These are phyloP conservation scores for Scrobipalpa costella DNA, from an alignment of 2,888 invertebrate species.

Conservation along the genomic window DNA sequence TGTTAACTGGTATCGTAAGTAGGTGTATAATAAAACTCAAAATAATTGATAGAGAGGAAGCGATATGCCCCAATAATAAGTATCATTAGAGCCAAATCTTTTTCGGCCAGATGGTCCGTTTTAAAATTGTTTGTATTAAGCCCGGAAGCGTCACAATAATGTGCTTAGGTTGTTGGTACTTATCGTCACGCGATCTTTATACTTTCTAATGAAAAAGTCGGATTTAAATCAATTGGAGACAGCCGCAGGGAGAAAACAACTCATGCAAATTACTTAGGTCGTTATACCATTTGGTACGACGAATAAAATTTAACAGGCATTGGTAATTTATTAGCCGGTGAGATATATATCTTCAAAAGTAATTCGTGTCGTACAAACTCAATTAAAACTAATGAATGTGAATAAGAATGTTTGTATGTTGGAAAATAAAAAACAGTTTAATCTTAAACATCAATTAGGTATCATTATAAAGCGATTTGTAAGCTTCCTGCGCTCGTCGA, in stretches of 20 bases:
- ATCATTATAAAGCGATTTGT: conserved; percentile 70
- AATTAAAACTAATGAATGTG: not conserved
- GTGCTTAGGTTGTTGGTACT: conserved; percentile 37
- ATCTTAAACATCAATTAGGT: conserved; percentile 51
- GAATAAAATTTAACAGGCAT: conserved; percentile 13
- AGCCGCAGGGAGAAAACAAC: conserved; percentile 26
- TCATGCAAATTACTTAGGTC: conserved; percentile 23
- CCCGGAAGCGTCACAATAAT: conserved; percentile 53
- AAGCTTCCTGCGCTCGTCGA: conserved; percentile 47
- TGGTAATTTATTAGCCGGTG: conserved; percentile 10
- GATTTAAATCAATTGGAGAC: conserved; percentile 45
- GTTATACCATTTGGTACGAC: conserved; percentile 19
- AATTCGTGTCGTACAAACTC: not conserved
- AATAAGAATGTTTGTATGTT: conserved; percentile 4
- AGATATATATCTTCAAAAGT: conserved; percentile 7
- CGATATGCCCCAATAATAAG: conserved; percentile 41
- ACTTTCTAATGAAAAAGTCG: conserved; percentile 52
- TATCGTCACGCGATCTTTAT: conserved; percentile 49
- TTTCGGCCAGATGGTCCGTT: conserved; percentile 41
- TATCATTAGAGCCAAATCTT: conserved; percentile 45
- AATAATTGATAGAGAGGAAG: conserved; percentile 45
- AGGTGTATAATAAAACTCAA: conserved; percentile 46
- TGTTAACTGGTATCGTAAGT: conserved; percentile 32
- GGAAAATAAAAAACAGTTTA: conserved; percentile 39
- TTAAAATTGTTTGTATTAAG: conserved; percentile 45